phyloP scores from a whole-genome alignment of 2,888 invertebrate genomes.

The Perizoma affinitatum region DNA sequence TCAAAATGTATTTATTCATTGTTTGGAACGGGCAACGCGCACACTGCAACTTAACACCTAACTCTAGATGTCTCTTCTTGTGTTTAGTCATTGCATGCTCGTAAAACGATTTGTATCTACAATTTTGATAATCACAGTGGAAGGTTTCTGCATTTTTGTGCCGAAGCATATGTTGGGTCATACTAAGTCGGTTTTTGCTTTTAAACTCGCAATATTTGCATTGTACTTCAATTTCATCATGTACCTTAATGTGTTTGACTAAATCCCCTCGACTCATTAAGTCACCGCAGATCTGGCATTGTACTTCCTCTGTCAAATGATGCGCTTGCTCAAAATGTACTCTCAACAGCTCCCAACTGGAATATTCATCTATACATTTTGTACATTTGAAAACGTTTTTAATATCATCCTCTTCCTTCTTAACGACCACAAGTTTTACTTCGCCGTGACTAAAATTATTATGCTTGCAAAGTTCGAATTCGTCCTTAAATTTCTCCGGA shows the following conservation, averaged over 20 bases:
- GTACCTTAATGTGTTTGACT: constrained; percentile 64
- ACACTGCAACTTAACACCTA: constrained; percentile 72
- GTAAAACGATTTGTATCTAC: constrained; percentile 71
- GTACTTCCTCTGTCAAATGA: constrained; percentile 56
- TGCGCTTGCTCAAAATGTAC: constrained; percentile 68
- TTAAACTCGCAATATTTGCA: constrained; percentile 73
- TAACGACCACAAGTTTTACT: constrained; percentile 24
- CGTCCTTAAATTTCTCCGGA: constrained; percentile 62
- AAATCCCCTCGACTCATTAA: constrained; percentile 59
- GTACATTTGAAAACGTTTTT: constrained; percentile 66
- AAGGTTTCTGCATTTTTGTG: constrained; percentile 71
- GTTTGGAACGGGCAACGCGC: constrained; percentile 71
- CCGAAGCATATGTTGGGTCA: constrained; percentile 72
- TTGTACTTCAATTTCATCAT: constrained; percentile 48
- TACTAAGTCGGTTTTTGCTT: constrained; percentile 59
- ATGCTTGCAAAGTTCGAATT: constrained; percentile 70
- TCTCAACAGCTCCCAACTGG: constrained; percentile 62
- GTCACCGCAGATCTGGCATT: constrained; percentile 73
- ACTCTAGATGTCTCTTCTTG: constrained; percentile 62
- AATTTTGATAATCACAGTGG: constrained; percentile 62
- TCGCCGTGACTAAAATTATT: constrained; percentile 57
- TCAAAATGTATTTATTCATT: constrained; percentile 76
- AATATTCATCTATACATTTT: constrained; percentile 63
- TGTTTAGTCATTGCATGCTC: constrained; percentile 73
- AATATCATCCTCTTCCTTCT: constrained; percentile 58